phyloP scores from a whole-genome alignment of 2,888 invertebrate species.

The Diplazon laetatorius region DNA sequence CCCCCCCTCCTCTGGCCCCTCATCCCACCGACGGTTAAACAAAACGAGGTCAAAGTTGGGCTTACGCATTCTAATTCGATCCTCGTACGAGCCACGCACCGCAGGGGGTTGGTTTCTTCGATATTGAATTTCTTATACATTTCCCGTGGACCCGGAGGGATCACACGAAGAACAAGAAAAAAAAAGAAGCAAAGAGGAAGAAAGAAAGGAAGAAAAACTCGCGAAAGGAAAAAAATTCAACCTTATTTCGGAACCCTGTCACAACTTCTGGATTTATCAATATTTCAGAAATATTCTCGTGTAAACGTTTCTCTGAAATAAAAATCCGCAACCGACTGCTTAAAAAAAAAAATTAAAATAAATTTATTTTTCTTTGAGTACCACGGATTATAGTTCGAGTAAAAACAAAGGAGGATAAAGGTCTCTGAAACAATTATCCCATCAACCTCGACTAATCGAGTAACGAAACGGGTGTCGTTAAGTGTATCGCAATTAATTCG shows the following conservation, averaged over 20 bases:
- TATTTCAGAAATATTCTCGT: not conserved
- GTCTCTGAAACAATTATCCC: not conserved
- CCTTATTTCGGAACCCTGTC: constrained; percentile 10
- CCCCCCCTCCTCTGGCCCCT: no score
- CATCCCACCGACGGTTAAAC: no score
- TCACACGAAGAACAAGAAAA: not conserved
- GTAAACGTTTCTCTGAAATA: not conserved
- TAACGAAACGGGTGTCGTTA: constrained; percentile 2
- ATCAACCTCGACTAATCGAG: not conserved
- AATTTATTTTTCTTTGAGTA: not conserved
- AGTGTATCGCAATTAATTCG: constrained; percentile 51
- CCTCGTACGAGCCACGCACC: constrained; percentile 15
- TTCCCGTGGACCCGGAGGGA: not conserved
- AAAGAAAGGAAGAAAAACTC: no score
- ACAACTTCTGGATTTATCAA: not conserved
- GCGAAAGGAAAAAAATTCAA: no score
- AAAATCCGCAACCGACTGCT: not conserved
- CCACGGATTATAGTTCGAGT: not conserved
- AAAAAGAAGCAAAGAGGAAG: not conserved
- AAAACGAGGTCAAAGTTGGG: constrained; percentile 20
- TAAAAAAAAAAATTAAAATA: no score
- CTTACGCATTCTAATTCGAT: constrained; percentile 39
- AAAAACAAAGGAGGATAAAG: not conserved
- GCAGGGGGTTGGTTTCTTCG: not conserved
- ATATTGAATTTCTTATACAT: constrained; percentile 43